These are phyloP conservation scores for Empidonax alnorum DNA, from an alignment of 2,113 vertebrate genomes.

Conservation along the genomic window DNA sequence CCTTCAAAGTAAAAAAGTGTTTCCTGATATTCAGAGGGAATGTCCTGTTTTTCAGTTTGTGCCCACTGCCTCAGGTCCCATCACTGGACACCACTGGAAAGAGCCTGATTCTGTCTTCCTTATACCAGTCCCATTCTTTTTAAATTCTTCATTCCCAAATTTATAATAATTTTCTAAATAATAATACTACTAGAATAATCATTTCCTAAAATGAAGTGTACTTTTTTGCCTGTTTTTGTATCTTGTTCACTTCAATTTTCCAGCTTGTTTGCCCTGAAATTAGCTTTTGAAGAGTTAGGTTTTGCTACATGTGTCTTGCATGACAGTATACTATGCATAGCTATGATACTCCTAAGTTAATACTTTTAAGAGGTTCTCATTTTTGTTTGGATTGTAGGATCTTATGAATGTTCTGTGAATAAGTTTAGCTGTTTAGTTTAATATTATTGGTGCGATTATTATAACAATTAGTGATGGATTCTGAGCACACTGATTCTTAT, in stretches of 20 bases:
- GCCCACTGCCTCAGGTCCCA: neutral
- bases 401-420: neutral
- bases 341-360: neutral
- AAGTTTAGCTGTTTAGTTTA: neutral
- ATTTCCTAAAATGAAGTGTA: neutral
- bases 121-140: neutral
- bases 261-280: neutral
- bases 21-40: neutral
- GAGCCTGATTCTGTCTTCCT: neutral
- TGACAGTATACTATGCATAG: neutral
- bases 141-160: neutral
- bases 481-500: neutral
- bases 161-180: neutral
- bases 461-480: neutral
- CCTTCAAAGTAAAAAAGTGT: neutral
- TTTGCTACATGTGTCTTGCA: neutral
- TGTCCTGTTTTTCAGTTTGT: neutral
- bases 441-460: neutral
- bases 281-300: neutral
- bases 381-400: accelerated
- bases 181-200: too few species aligned
- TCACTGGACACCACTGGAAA: neutral
- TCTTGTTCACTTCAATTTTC: neutral
- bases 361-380: neutral
- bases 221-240: neutral